A percentile compares a stretch with the other conserved stretches of the same genome.
Evolutionary conservation across 2,888 invertebrate species (phyloP).

Genomic region (Latrodectus elegans): DNA sequence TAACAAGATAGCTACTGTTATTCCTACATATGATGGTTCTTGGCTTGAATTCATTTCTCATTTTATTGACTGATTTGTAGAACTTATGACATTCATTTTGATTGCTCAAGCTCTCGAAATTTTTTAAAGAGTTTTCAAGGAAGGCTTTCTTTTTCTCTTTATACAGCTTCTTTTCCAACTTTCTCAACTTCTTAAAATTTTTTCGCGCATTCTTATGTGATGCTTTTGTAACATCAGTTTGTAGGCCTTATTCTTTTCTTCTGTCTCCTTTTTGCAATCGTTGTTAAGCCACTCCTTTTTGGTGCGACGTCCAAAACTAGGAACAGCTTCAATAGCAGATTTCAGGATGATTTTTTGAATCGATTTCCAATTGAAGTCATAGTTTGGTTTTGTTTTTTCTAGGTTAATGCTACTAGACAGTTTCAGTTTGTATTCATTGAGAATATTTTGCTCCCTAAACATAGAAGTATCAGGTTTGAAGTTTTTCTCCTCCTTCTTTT

Average conservation of each 20-base stretch:
- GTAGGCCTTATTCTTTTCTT: constrained; percentile 26
- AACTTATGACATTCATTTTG: too few species aligned
- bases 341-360: too few species aligned
- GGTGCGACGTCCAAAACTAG: not conserved
- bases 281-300: constrained; percentile 16
- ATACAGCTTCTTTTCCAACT: constrained; percentile 7
- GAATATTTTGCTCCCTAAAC: constrained; percentile 2
- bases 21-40: too few species aligned
- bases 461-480: not conserved
- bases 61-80: not conserved
- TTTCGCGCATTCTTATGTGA: not conserved
- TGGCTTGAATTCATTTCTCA: too few species aligned
- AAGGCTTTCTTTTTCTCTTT: not conserved
- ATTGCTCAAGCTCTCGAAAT: too few species aligned
- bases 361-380: too few species aligned
- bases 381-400: constrained; percentile 2
- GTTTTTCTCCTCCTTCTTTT: not conserved
- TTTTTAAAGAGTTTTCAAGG: too few species aligned
- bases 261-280: not conserved
- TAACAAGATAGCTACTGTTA: too few species aligned
- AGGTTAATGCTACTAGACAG: not conserved
- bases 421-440: not conserved
- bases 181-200: constrained; percentile 8
- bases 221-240: constrained; percentile 13
- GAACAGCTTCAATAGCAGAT: too few species aligned